phyloP scores from a whole-genome alignment of 2,113 vertebrate genomes.

The Brachypodius melanocephalos region DNA sequence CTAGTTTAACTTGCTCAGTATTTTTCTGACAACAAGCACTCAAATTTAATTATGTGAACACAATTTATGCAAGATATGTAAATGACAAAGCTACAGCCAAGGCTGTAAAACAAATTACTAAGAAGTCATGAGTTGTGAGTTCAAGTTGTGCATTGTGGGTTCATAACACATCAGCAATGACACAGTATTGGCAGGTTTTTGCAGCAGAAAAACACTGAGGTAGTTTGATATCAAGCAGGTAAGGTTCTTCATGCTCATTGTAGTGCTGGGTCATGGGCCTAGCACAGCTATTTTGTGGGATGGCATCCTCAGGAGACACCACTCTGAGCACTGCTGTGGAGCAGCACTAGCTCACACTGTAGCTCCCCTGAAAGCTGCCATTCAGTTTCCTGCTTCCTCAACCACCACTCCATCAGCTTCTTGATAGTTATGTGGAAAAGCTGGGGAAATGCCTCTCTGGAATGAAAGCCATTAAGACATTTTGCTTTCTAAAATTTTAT shows the following conservation, averaged over 20 bases:
- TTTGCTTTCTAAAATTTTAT: not conserved
- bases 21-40: not conserved
- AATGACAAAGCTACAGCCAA: not conserved
- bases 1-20: not conserved
- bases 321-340: not conserved
- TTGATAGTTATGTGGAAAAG: not conserved
- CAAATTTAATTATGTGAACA: not conserved
- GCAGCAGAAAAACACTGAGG: not conserved
- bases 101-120: not conserved
- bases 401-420: not conserved
- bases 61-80: not conserved
- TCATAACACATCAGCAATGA: not conserved
- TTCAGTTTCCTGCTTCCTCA: not conserved
- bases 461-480: not conserved
- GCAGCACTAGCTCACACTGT: not conserved
- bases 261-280: no score
- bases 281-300: not conserved
- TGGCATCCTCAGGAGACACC: not conserved
- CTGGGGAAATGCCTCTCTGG: not conserved
- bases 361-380: not conserved
- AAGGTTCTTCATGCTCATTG: not conserved
- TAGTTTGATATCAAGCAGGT: not conserved
- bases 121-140: rapidly evolving
- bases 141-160: rapidly evolving
- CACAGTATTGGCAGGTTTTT: not conserved